Base-by-base conservation (phyloP, 2,797 vertebrate genomes). In the Intellagama lesueurii region DNA sequence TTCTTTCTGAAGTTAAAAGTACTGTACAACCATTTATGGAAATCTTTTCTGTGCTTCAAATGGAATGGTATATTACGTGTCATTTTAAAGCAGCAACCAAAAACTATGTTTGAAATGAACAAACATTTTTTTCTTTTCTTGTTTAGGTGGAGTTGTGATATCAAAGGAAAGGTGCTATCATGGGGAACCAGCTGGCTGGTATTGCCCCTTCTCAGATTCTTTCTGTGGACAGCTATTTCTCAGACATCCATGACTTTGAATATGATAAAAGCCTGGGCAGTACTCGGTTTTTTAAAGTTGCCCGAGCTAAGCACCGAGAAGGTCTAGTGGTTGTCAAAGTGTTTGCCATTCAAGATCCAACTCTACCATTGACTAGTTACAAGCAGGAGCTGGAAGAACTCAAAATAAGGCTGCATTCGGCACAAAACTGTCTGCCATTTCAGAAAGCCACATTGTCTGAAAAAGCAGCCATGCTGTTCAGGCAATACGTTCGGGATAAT, bases 121-220 rank as follows among this genome's bases (percentile, higher is more conserved):
- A 79, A 60, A 64, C 72, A 49, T 19, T 14, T 30, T 60, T 44
- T 49, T 66, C 4, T 79, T 44, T 73, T 90, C 17, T 60, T 52
- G 85, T 91, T 68, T 73, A 91, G 90, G 84, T 79, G 40, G 30
- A 49, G 68, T 66, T n/a, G 73, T 89, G 81, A 72, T 69, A 7
- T 47, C 14, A 16, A 70, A 40, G 69, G 64, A 40, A 81, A 87
- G 89, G 86, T 5, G 86, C 73, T 69, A 91, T 83, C 90, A 99
- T 99, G 99, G 99, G 99, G 92, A 99, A 99, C 94, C 99, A 99
- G 95, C 97, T 99, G 76, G 99, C 99, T 11, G 99, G 99, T 64
- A 99, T 99, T 82, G 99, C 99, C 81, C 99, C 98, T 0, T 98
- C 99, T 2, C 99, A 99, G 97, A 99, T 99, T 95, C 97, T 99